A percentile compares a stretch with the other conserved stretches of the same genome.
Conservation (phyloP, 64 coral and sea anemone species). For the Cladopsammia gracilis region DNA sequence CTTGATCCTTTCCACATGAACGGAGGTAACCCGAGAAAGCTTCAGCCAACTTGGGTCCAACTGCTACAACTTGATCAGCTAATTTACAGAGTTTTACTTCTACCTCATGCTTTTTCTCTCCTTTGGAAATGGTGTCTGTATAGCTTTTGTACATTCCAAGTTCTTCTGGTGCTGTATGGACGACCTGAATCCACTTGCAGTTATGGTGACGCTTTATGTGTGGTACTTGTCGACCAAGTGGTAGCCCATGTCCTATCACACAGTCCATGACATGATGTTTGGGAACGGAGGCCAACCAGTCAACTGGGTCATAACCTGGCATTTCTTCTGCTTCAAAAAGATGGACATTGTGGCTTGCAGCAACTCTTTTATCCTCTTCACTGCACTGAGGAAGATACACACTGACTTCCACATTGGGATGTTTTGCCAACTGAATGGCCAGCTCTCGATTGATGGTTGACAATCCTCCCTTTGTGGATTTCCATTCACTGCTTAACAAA, state of each 20-base stretch:
- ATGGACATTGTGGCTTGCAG: neutral
- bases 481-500: too few species aligned
- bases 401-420: too few species aligned
- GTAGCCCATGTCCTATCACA: slow-evolving; percentile 2
- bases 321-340: neutral
- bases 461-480: too few species aligned
- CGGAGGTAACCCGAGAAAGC: neutral
- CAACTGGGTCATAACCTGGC: neutral
- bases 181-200: slow-evolving; percentile 24
- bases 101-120: neutral
- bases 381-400: too few species aligned
- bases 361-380: neutral
- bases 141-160: slow-evolving; percentile 12
- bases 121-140: neutral
- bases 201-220: too few species aligned
- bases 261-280: neutral
- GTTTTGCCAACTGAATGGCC: too few species aligned
- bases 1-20: too few species aligned
- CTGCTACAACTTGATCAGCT: slow-evolving; percentile 25
- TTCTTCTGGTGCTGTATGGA: slow-evolving; percentile 9
- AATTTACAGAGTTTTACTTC: neutral
- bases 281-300: too few species aligned
- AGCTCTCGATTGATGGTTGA: too few species aligned
- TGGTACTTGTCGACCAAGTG: neutral
- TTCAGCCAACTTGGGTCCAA: slow-evolving; percentile 29